Evolutionary conservation across 2,113 vertebrate species (phyloP).

Genomic region (Laticauda laticaudata): DNA sequence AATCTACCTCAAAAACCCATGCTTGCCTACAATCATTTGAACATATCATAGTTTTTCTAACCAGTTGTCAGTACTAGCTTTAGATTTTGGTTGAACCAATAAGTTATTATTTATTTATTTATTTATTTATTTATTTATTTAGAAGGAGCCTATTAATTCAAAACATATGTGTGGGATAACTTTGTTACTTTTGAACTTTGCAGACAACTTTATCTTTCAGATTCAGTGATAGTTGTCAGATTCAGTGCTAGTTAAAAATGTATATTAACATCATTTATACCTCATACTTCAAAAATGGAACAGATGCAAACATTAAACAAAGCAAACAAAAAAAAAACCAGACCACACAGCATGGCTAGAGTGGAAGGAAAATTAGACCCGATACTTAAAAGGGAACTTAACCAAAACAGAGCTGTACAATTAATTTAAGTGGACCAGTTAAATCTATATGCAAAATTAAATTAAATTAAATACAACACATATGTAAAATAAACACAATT

Average conservation of each 20-base stretch:
- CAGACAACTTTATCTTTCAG: not conserved
- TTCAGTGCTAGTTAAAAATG: not conserved
- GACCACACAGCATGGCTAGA: not conserved
- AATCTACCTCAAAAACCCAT: not conserved
- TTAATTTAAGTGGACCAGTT: not conserved
- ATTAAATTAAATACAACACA: not conserved
- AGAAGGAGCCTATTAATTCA: not conserved
- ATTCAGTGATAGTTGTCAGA: not conserved
- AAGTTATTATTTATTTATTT: no score
- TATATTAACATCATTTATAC: conserved; percentile 9
- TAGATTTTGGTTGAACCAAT: not conserved
- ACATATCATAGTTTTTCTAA: not conserved
- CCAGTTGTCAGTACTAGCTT: not conserved
- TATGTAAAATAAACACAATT: not conserved
- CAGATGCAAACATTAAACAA: not conserved
- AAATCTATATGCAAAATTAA: not conserved
- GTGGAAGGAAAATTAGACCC: not conserved
- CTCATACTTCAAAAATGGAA: not conserved
- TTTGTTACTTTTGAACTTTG: not conserved
- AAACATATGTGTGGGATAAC: not conserved
- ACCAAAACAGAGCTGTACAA: not conserved
- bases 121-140: not conserved
- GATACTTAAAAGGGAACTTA: not conserved
- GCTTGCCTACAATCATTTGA: not conserved
- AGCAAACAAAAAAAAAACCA: not conserved